Base-by-base conservation (phyloP, 2,797 vertebrate genomes). In the Epinephelus coioides region DNA sequence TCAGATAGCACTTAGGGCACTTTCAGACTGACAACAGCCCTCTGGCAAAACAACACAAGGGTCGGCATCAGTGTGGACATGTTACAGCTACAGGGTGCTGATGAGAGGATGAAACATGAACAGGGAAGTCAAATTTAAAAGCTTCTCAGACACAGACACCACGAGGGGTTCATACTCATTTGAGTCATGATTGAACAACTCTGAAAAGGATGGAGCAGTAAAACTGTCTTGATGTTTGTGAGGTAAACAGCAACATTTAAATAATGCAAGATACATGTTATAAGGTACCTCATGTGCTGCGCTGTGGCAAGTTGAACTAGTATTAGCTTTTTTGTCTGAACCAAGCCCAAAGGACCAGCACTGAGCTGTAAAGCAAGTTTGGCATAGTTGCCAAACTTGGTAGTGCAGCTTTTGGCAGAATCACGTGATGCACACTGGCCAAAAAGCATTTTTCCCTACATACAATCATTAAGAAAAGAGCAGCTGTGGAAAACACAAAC, bases 1-100 rank as follows among this genome's bases (percentile, higher is more conserved):
- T 61, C 23, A 68, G 30, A n/a, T 8, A 23, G 63, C 57, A 62
- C 50, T 68, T 62, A 68, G 25, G 55, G 62, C 1, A 2, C 49
- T 60, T 60, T 67, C 38, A 64, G 23, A 60, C 49, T 67, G 62
- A 27, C 55, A 60, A 54, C 60, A 53, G 11, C n/a, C 77, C 69
- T 73, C 25, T 54, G 69, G 62, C 55, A 47, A 66, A 60, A 72
- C 76, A 60, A 47, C 47, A 67, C 49, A 40, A 25, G 43, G 56
- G 43, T 43, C 19, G 62, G 40, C 30, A 56, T 23, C 14, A 23
- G 44, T 15, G 5, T 50, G 40, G n/a, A 25, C 12, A 9, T 47
- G n/a, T 7, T 13, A 43, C 11, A 43, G 10, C 27, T 71, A 19
- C 56, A 51, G 14, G 15, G 21, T 9, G 21, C 21, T 56, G 43